Evolutionary conservation across 1,140 invertebrate species (phyloP).

Genomic region (Mya arenaria): DNA sequence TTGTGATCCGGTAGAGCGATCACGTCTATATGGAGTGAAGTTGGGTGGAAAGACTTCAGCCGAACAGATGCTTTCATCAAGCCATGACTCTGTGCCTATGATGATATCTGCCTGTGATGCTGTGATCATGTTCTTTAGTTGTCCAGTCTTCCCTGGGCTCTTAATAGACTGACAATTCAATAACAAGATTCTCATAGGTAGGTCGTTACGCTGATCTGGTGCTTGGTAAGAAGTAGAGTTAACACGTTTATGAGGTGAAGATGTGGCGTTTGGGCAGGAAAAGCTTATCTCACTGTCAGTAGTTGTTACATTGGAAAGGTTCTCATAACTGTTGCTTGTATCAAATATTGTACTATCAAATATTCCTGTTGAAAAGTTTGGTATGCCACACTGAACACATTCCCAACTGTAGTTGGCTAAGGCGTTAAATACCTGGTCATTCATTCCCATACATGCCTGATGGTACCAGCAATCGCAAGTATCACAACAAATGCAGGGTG

Average conservation of each 20-base stretch:
- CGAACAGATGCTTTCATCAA: neutral
- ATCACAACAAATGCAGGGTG: neutral
- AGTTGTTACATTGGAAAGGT: neutral
- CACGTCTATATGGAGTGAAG: conserved; percentile 17
- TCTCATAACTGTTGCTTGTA: neutral
- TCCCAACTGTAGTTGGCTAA: conserved; percentile 24
- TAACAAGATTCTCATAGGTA: conserved; percentile 15
- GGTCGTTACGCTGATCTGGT: neutral
- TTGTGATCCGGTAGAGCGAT: neutral
- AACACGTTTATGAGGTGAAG: conserved; percentile 5
- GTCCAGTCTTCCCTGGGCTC: neutral
- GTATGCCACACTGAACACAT: conserved; percentile 36
- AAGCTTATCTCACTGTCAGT: conserved; percentile 25
- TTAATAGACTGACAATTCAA: conserved; percentile 40
- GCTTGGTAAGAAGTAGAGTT: too few relatives aligned
- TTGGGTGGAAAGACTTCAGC: conserved; percentile 24
- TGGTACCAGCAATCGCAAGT: conserved; percentile 19
- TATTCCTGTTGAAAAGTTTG: conserved; percentile 42
- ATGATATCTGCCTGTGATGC: conserved; percentile 35
- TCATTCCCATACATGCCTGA: conserved; percentile 27
- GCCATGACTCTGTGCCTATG: conserved; percentile 34
- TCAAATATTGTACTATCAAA: conserved; percentile 35
- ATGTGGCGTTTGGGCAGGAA: conserved; percentile 20
- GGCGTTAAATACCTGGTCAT: neutral
- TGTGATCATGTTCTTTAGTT: conserved; percentile 14